These are phyloP conservation scores for Vesta saturnalis DNA, from an alignment of 2,888 invertebrate genomes.

Conservation along the genomic window DNA sequence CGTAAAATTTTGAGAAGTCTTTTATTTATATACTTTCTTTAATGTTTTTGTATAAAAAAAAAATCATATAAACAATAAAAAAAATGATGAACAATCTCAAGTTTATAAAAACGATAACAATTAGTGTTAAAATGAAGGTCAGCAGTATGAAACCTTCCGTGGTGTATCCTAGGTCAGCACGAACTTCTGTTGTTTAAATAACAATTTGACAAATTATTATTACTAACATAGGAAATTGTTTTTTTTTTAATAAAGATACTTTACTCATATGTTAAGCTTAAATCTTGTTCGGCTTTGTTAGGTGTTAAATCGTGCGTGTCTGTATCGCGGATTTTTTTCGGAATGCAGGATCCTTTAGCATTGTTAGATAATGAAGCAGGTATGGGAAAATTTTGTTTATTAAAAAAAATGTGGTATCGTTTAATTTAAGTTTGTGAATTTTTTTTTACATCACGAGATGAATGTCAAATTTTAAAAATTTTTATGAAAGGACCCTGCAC, in stretches of 20 bases:
- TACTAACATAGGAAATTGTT: not conserved
- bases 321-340: not conserved
- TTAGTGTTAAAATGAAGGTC: slow-evolving; percentile 21
- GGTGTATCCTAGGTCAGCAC: slow-evolving; percentile 42
- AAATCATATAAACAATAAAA: slow-evolving; percentile 5
- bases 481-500: too few species aligned
- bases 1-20: not conserved
- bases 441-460: too few species aligned
- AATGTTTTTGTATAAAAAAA: not conserved
- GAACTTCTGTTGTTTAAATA: slow-evolving; percentile 41
- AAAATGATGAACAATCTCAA: slow-evolving; percentile 17
- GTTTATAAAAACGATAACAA: slow-evolving; percentile 11
- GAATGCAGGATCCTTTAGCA: slow-evolving; percentile 1
- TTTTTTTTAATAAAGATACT: not conserved
- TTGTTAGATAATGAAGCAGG: slow-evolving; percentile 7
- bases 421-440: too few species aligned
- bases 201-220: slow-evolving; percentile 23
- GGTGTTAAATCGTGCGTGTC: not conserved
- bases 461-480: too few species aligned
- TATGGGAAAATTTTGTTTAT: not conserved
- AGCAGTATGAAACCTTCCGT: slow-evolving; percentile 23
- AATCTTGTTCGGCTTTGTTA: not conserved
- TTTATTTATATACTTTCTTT: not conserved
- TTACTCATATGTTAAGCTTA: too few species aligned
- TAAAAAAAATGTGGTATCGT: too few species aligned